phyloP scores from a whole-genome alignment of 2,888 invertebrate species.

The Operophtera brumata region DNA sequence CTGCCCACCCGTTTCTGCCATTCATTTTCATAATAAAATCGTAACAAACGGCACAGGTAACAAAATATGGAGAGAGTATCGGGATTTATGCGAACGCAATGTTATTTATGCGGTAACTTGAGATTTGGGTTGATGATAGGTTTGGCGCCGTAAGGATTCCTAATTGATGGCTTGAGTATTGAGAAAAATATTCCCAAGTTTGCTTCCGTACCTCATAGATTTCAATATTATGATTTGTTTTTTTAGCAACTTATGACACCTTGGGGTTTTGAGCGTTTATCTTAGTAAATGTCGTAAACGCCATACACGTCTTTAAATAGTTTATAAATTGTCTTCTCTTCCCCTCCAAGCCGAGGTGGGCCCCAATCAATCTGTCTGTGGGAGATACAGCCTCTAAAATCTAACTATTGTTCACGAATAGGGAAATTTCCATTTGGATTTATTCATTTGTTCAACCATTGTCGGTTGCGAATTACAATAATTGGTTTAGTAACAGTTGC shows the following conservation, averaged over 20 bases:
- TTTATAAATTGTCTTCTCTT: constrained; percentile 46
- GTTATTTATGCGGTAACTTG: constrained; percentile 68
- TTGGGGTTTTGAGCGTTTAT: neutral
- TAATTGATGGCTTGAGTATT: constrained; percentile 22
- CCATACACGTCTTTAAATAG: constrained; percentile 21
- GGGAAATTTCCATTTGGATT: constrained; percentile 80
- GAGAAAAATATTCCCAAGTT: constrained; percentile 6
- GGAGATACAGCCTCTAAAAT: constrained; percentile 79
- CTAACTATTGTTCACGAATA: constrained; percentile 79
- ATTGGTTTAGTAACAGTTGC: constrained; percentile 35
- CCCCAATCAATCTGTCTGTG: constrained; percentile 79
- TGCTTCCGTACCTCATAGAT: neutral
- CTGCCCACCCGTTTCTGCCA: constrained; percentile 60
- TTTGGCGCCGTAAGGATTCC: constrained; percentile 34
- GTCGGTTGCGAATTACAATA: constrained; percentile 63
- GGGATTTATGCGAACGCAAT: constrained; percentile 72
- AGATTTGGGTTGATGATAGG: constrained; percentile 51
- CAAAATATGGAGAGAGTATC: constrained; percentile 78
- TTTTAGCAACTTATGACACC: too few relatives aligned
- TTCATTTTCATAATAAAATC: constrained; percentile 81
- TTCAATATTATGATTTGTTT: neutral
- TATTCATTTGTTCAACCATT: constrained; percentile 80
- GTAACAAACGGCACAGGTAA: constrained; percentile 79
- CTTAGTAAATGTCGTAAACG: neutral
- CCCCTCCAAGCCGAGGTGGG: constrained; percentile 57